Conservation (phyloP, 1,140 invertebrate species). For the Lineus longissimus region DNA sequence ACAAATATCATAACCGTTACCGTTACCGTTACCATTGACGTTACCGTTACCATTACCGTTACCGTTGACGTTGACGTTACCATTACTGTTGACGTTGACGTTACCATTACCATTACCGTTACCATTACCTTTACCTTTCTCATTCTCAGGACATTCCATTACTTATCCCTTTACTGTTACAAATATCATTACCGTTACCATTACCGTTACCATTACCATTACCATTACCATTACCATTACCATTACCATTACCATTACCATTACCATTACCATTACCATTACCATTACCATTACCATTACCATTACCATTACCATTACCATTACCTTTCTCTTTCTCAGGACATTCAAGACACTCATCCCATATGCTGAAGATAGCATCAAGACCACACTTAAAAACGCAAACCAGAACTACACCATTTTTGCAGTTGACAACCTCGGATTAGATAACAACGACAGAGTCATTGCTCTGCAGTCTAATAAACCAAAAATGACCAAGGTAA, state of each 20-base stretch:
- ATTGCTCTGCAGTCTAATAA: too few species aligned
- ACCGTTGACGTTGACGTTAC: neutral
- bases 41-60: neutral
- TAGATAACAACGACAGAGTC: too few species aligned
- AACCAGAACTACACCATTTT: too few species aligned
- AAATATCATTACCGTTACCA: conserved; percentile 7
- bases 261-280: neutral
- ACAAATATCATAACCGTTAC: neutral
- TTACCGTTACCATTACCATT: neutral
- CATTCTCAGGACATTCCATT: neutral
- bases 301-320: neutral
- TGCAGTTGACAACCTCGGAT: too few species aligned
- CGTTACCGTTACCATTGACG: neutral
- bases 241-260: conserved; percentile 2
- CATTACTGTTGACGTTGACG: neutral
- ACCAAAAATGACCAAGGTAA: too few species aligned
- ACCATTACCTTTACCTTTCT: neutral
- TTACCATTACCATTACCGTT: conserved; percentile 4
- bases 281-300: neutral
- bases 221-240: conserved; percentile 11
- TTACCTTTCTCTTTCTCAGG: neutral
- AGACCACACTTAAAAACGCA: too few species aligned
- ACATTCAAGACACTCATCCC: too few species aligned
- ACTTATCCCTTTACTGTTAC: neutral
- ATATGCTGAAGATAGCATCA: too few species aligned